A percentile compares a stretch with the other conserved stretches of the same genome.
phyloP scores from a whole-genome alignment of 1,140 invertebrate species.

The Teleogryllus occipitalis region DNA sequence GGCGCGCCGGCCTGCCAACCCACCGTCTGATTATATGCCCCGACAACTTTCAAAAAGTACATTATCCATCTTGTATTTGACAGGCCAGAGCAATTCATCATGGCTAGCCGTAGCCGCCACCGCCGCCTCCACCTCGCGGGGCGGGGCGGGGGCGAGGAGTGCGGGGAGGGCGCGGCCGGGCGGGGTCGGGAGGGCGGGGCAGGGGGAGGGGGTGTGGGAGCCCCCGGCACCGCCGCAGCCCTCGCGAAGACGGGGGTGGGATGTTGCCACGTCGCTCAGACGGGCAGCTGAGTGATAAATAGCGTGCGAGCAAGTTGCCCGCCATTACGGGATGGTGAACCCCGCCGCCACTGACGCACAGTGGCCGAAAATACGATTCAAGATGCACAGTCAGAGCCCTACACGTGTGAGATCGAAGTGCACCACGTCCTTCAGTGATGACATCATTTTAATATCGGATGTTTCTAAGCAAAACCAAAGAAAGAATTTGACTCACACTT shows the following conservation, averaged over 20 bases:
- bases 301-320: slow-evolving; percentile 2
- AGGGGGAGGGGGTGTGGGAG: background rate
- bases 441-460: too few relatives aligned
- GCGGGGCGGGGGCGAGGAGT: too few relatives aligned
- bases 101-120: background rate
- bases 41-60: slow-evolving; percentile 4
- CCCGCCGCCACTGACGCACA: too few relatives aligned
- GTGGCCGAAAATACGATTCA: too few relatives aligned
- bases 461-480: too few relatives aligned
- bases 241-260: background rate
- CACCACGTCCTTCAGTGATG: too few relatives aligned
- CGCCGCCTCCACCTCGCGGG: background rate
- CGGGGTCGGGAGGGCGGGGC: too few relatives aligned
- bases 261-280: background rate
- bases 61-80: slow-evolving; percentile 5
- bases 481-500: too few relatives aligned
- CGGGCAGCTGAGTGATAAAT: slow-evolving; percentile 3
- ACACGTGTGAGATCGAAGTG: too few relatives aligned
- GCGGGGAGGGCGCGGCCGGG: too few relatives aligned
- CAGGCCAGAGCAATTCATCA: background rate
- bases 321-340: slow-evolving; percentile 3
- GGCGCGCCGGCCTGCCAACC: background rate
- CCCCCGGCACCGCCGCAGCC: background rate
- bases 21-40: slow-evolving; percentile 3
- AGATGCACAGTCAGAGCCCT: too few relatives aligned